Conservation (phyloP, 1,140 invertebrate species). For the Neodiprion lecontei region DNA sequence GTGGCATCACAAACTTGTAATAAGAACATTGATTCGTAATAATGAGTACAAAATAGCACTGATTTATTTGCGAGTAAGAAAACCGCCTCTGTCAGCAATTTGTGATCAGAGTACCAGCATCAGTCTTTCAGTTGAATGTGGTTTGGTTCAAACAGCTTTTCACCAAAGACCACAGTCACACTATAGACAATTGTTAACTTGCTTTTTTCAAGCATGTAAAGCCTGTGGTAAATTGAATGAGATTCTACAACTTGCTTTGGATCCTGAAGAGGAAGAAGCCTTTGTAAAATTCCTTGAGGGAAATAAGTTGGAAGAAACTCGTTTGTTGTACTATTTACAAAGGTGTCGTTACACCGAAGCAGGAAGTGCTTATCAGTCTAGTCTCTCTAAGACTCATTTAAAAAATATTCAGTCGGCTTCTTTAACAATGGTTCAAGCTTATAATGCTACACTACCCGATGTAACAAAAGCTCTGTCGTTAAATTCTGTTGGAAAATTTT, state of each 20-base stretch:
- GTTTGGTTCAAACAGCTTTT: slow-evolving; percentile 66
- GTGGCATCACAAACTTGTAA: slow-evolving; percentile 66
- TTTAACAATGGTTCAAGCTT: slow-evolving; percentile 44
- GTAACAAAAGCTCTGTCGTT: slow-evolving; percentile 45
- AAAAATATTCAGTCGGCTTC: slow-evolving; percentile 26
- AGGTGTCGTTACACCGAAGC: slow-evolving; percentile 58
- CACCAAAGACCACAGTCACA: slow-evolving; percentile 60
- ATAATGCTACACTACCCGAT: slow-evolving; percentile 51
- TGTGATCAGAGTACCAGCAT: slow-evolving; percentile 61
- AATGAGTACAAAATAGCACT: slow-evolving; percentile 63
- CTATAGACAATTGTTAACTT: slow-evolving; percentile 45
- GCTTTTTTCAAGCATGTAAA: slow-evolving; percentile 57
- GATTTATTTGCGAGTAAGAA: slow-evolving; percentile 61
- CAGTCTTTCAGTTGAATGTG: slow-evolving; percentile 66
- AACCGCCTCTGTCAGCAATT: slow-evolving; percentile 60
- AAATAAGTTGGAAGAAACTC: slow-evolving; percentile 48
- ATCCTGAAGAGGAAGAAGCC: slow-evolving; percentile 62
- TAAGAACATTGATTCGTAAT: slow-evolving; percentile 65
- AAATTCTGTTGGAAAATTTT: slow-evolving; percentile 12
- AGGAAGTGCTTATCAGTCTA: slow-evolving; percentile 50
- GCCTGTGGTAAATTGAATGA: slow-evolving; percentile 60
- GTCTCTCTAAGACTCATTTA: not conserved
- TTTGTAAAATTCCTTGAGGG: slow-evolving; percentile 63
- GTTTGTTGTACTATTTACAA: slow-evolving; percentile 54
- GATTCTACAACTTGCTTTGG: slow-evolving; percentile 65